These are phyloP conservation scores for Australoheros facetus DNA, from an alignment of 2,797 vertebrate genomes.

Conservation along the genomic window DNA sequence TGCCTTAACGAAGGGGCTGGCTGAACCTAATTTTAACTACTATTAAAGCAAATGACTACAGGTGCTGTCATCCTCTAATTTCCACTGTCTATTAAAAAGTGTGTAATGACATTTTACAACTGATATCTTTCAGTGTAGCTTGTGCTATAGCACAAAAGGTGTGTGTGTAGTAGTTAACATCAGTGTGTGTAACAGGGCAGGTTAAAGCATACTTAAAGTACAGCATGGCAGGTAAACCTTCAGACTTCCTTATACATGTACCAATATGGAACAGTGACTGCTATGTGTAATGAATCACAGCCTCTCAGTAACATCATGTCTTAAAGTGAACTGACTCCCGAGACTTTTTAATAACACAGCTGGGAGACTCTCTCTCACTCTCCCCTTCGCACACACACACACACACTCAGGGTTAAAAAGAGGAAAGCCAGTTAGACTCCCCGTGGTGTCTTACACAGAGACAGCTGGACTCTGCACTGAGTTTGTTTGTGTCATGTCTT, in stretches of 20 bases:
- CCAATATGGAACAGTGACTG: background rate
- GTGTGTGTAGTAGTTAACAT: slow-evolving; percentile 9
- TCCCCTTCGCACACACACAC: background rate
- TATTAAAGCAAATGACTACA: background rate
- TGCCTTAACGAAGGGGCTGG: background rate
- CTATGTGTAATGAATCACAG: background rate
- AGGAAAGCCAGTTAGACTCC: slow-evolving; percentile 37
- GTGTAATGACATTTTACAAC: slow-evolving; percentile 1
- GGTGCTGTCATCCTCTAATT: background rate
- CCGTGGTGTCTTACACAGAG: slow-evolving; percentile 33
- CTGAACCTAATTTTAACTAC: slow-evolving; percentile 32
- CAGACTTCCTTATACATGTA: background rate
- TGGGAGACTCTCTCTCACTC: background rate
- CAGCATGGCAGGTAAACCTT: background rate
- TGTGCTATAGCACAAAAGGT: background rate
- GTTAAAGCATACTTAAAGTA: background rate
- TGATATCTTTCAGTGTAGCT: background rate
- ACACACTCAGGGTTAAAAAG: slow-evolving; percentile 19
- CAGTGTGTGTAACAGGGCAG: background rate
- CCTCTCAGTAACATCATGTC: background rate
- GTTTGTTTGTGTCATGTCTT: slow-evolving; percentile 36
- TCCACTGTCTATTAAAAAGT: background rate
- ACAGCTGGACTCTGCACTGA: slow-evolving; percentile 39
- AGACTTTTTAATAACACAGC: background rate
- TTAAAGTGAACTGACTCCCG: background rate